Evolutionary conservation across 2,888 invertebrate species (phyloP), one percentile per base, ranked within the genome.

Genomic region (Cerastis rubricosa): DNA sequence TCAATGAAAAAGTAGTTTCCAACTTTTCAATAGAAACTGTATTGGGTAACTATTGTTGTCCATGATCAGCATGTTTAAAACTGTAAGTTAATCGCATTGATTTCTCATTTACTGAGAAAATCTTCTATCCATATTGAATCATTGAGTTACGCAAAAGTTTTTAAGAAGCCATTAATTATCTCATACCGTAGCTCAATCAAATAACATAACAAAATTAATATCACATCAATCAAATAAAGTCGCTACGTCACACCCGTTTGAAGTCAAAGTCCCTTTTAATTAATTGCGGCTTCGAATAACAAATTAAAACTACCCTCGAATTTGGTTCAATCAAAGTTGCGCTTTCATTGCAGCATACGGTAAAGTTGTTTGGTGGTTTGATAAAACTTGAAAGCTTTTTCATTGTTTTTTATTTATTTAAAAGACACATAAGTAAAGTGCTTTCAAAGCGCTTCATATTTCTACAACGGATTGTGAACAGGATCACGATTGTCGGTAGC

Each of bases 181-280:
- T 67, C 61, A 63, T 73, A 78, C 40, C 17, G 61, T n/a, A 45
- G 66, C 54, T 11, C 80, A 74, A 84, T 82, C 54, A 59, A 82
- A 80, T 80, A 84, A 82, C 80, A 80, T 80, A 84, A 82, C 80
- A 71, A 65, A 69, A 71, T 79, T 80, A 80, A 25, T 29, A 4
- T 84, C 40, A 12, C 74, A 84, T 74, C 68, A 74, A 80, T 82
- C 74, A 84, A 80, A 71, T 51, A 17, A 71, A 80, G 25, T 51
- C 49, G 65, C 64, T 49, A n/a, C 80, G 68, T 80, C 74, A 72
- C 12, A 45, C 80, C 64, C 69, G 61, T 84, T 65, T 66, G 81
- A 69, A 69, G 68, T 66, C 25, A 0, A 66, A 64, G 59, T 72
- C 0, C 45, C 7, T 67, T 40, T 22, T 69, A 61, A 72, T 74